phyloP scores from a whole-genome alignment of 2,888 invertebrate species.

The Drosophila phalerata region DNA sequence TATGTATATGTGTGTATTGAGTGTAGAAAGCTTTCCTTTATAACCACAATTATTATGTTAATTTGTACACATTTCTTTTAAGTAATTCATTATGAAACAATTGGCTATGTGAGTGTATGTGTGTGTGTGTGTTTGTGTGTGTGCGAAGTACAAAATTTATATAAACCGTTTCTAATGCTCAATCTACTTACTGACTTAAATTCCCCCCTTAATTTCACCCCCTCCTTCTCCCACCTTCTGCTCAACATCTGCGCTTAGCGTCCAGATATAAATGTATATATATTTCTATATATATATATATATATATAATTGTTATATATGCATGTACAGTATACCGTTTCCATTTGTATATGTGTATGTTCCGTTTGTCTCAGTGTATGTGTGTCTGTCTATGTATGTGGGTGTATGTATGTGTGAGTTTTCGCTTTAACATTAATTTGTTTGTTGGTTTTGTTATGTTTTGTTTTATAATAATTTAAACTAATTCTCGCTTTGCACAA shows the following conservation, averaged over 20 bases:
- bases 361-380: slow-evolving; percentile 6
- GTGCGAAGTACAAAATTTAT: slow-evolving; percentile 57
- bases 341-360: slow-evolving; percentile 34
- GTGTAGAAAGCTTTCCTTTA: slow-evolving; percentile 65
- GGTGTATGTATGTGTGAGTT: slow-evolving; percentile 31
- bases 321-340: slow-evolving; percentile 71
- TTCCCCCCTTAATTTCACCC: slow-evolving; percentile 29
- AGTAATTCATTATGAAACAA: slow-evolving; percentile 75
- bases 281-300: slow-evolving; percentile 12
- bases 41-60: slow-evolving; percentile 67
- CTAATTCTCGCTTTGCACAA: slow-evolving; percentile 76
- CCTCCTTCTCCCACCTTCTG: not conserved
- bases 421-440: slow-evolving; percentile 55
- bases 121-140: slow-evolving; percentile 29
- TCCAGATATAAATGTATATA: slow-evolving; percentile 65
- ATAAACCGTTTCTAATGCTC: slow-evolving; percentile 63
- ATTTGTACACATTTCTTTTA: slow-evolving; percentile 79
- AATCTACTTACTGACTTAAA: slow-evolving; percentile 50
- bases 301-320: slow-evolving; percentile 59
- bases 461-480: slow-evolving; percentile 72
- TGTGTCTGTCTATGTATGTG: slow-evolving; percentile 28
- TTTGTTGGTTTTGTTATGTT: slow-evolving; percentile 38
- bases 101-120: slow-evolving; percentile 72
- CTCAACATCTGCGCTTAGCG: slow-evolving; percentile 74
- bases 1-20: slow-evolving; percentile 44